A percentile compares a stretch with the other conserved stretches of the same genome.
Evolutionary conservation across 2,888 invertebrate species (phyloP).

Genomic region (Nemotelus pantherinus): DNA sequence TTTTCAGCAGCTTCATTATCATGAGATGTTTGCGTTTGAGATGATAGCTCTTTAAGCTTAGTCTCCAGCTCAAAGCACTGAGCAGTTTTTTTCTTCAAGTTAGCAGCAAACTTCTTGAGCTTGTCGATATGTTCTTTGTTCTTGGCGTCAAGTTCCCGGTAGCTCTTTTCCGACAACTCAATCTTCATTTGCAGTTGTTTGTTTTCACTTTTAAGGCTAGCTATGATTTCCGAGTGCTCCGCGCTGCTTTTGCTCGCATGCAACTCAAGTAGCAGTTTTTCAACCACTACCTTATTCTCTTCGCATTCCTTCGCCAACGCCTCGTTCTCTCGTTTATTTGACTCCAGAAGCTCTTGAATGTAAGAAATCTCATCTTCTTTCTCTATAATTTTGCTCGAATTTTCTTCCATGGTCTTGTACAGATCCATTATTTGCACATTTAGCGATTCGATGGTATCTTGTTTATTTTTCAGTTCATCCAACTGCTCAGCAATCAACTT

Average conservation of each 20-base stretch:
- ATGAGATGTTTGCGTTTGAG: constrained; percentile 43
- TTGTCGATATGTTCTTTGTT: constrained; percentile 78
- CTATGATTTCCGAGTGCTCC: constrained; percentile 48
- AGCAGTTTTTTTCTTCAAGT: constrained; percentile 76
- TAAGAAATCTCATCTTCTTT: constrained; percentile 66
- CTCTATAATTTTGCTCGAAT: constrained; percentile 65
- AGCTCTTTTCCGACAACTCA: constrained; percentile 56
- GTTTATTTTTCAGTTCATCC: constrained; percentile 66
- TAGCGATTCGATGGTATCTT: constrained; percentile 72
- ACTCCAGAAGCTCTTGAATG: constrained; percentile 64
- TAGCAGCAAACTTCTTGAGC: constrained; percentile 80
- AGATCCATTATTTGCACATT: constrained; percentile 68
- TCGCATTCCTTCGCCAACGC: constrained; percentile 63
- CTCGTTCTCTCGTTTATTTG: constrained; percentile 65
- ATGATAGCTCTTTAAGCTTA: constrained; percentile 61
- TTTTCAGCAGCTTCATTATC: background rate
- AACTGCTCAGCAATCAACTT: constrained; percentile 57
- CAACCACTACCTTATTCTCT: constrained; percentile 58
- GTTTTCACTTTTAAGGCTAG: constrained; percentile 59
- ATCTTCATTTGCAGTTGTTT: constrained; percentile 60
- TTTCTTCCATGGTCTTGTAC: constrained; percentile 69
- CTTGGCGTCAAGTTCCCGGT: constrained; percentile 68
- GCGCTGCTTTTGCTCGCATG: constrained; percentile 51
- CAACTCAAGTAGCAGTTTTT: constrained; percentile 54
- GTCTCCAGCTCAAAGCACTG: constrained; percentile 74